Percentiles rank a stretch among this genome's conserved stretches.
These are phyloP conservation scores for Phoxinus dragarum DNA, from an alignment of 2,797 vertebrate genomes.

Conservation along the genomic window DNA sequence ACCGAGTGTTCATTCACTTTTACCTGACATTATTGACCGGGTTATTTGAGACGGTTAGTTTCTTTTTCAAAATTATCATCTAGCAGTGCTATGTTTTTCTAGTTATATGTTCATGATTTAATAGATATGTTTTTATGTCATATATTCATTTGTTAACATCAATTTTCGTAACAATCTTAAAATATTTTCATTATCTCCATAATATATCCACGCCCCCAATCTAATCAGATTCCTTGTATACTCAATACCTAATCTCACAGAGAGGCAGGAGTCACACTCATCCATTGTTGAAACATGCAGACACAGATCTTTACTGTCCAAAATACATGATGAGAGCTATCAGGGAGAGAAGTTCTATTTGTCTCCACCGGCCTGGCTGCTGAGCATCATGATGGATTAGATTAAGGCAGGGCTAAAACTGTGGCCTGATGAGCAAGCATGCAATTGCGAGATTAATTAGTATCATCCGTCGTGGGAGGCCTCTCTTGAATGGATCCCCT, in stretches of 20 bases:
- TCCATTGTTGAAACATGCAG: constrained; percentile 4
- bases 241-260: constrained; percentile 24
- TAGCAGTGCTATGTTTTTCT: no score
- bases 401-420: constrained; percentile 19
- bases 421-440: constrained; percentile 18
- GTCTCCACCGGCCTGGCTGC: neutral
- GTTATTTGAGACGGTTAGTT: no score
- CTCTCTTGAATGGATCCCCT: constrained; percentile 11
- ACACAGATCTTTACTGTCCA: constrained; percentile 8
- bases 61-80: no score
- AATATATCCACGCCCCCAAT: no score
- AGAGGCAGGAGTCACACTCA: neutral
- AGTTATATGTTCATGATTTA: no score
- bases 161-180: no score
- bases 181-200: no score
- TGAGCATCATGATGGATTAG: constrained; percentile 21
- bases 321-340: neutral
- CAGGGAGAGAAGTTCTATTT: neutral
- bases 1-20: no score
- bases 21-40: no score
- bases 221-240: neutral
- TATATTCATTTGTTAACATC: no score
- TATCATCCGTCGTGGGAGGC: constrained; percentile 1
- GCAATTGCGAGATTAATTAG: constrained; percentile 35
- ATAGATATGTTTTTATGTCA: no score